Evolutionary conservation across 2,888 invertebrate genomes (phyloP).

Genomic region (Spatulosminthurus flaviceps): DNA sequence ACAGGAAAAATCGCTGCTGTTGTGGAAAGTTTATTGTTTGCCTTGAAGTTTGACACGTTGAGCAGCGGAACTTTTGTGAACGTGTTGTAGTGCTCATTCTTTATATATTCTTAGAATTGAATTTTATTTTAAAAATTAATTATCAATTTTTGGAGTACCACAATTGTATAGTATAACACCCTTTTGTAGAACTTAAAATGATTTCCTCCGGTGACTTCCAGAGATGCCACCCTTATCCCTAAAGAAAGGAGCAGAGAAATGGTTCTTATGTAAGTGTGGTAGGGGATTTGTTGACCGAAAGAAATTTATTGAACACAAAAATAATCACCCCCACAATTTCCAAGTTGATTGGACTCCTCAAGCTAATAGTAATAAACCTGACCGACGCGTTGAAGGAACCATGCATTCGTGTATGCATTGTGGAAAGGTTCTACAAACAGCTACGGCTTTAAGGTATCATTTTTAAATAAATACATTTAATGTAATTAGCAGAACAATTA

Average conservation of each 20-base stretch:
- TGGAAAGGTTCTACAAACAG: slow-evolving; percentile 15
- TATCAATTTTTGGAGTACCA: too few relatives aligned
- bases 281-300: slow-evolving; percentile 18
- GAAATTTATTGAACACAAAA: slow-evolving; percentile 21
- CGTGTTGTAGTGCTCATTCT: slow-evolving; percentile 1
- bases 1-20: not conserved
- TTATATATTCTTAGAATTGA: not conserved
- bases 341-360: slow-evolving; percentile 19
- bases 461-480: slow-evolving; percentile 6
- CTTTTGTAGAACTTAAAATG: not conserved
- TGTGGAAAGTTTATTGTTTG: slow-evolving; percentile 28
- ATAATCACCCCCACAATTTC: slow-evolving; percentile 27
- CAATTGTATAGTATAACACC: too few relatives aligned
- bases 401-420: slow-evolving; percentile 35
- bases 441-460: slow-evolving; percentile 31
- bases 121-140: too few relatives aligned
- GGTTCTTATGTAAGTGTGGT: slow-evolving; percentile 39
- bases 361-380: not conserved
- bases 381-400: not conserved
- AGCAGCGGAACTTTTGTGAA: not conserved
- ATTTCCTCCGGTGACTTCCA: slow-evolving; percentile 27
- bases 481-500: too few relatives aligned
- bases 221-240: slow-evolving; percentile 18
- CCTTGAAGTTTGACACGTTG: slow-evolving; percentile 13
- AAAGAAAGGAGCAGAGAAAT: slow-evolving; percentile 24